These are phyloP conservation scores for Leptopilina syphax DNA, from an alignment of 2,888 invertebrate genomes.

Conservation along the genomic window DNA sequence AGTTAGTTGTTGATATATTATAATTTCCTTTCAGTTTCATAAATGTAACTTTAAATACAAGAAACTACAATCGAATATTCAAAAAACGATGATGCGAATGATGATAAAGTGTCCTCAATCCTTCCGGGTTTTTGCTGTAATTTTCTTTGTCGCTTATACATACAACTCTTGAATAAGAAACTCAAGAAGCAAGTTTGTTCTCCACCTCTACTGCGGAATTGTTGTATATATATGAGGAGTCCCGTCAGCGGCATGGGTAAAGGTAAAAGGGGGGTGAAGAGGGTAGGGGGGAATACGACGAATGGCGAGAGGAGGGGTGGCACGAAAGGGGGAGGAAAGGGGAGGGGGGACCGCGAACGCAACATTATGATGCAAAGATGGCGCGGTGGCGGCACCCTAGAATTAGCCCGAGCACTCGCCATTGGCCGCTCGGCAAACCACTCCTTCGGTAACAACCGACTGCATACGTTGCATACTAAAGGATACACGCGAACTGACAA, in stretches of 20 bases:
- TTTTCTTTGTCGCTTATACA: constrained; percentile 38
- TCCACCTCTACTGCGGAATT: constrained; percentile 27
- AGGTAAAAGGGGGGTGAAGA: constrained; percentile 51
- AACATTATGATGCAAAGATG: constrained; percentile 77
- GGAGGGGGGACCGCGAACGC: constrained; percentile 59
- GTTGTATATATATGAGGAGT: constrained; percentile 6
- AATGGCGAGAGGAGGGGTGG: constrained; percentile 56
- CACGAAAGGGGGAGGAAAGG: constrained; percentile 58
- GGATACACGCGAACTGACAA: constrained; percentile 73
- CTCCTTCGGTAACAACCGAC: constrained; percentile 77
- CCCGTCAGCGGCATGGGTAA: constrained; percentile 50
- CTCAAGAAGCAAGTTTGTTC: constrained; percentile 25
- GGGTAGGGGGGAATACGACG: constrained; percentile 57
- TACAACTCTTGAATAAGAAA: neutral
- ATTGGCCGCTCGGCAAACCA: constrained; percentile 76
- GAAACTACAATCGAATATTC: too few species aligned
- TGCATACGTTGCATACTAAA: constrained; percentile 76
- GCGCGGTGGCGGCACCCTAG: constrained; percentile 76
- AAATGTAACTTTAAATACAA: too few species aligned
- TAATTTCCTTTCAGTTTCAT: too few species aligned
- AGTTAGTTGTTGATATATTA: too few species aligned
- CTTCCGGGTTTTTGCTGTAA: too few species aligned
- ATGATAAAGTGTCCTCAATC: too few species aligned
- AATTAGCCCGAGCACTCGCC: constrained; percentile 77
- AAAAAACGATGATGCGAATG: too few species aligned